These are phyloP conservation scores for Dromiciops gliroides DNA, from an alignment of 2,113 vertebrate genomes.

Conservation along the genomic window DNA sequence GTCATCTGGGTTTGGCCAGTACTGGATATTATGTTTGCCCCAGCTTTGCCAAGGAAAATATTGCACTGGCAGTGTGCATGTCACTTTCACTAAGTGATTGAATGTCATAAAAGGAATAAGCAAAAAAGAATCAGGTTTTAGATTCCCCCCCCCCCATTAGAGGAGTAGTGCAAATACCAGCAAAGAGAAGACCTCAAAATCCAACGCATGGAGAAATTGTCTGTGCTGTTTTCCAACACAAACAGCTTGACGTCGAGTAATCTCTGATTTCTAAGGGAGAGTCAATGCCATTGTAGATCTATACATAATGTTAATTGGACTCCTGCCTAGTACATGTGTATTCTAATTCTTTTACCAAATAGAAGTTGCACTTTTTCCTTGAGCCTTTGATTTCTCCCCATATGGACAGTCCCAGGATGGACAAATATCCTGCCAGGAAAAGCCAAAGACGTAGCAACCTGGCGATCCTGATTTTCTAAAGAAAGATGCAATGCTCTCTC, in stretches of 20 bases:
- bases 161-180: neutral
- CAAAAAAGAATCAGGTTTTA: neutral
- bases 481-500: neutral
- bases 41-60: conserved; percentile 38
- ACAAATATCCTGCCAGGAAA: neutral
- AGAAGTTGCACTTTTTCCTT: neutral
- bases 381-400: neutral
- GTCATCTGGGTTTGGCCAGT: neutral
- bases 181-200: neutral
- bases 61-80: neutral
- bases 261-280: neutral
- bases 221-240: neutral
- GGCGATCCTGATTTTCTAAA: neutral
- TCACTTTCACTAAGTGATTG: conserved; percentile 3
- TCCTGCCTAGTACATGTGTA: neutral
- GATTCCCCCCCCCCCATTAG: neutral
- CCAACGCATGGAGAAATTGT: neutral
- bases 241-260: neutral
- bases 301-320: neutral
- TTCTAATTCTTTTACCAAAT: neutral
- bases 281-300: neutral
- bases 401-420: neutral
- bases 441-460: neutral
- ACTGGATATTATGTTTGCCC: neutral
- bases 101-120: neutral